Evolutionary conservation across 2,113 vertebrate species (phyloP).

Genomic region (Cavia porcellus): DNA sequence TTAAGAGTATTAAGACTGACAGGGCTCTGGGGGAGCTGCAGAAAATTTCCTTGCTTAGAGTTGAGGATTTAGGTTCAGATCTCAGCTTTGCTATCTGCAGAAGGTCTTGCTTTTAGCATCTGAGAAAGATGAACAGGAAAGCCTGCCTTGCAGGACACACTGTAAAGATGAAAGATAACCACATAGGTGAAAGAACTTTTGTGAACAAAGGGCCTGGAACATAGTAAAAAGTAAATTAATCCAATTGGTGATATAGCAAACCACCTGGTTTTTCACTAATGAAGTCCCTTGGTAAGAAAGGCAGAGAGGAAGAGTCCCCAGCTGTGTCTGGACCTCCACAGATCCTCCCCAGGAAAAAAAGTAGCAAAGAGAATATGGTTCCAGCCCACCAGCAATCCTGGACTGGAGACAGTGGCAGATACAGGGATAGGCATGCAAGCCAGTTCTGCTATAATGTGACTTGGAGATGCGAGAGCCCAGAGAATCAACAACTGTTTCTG

Average conservation of each 20-base stretch:
- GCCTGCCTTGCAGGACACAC: not conserved
- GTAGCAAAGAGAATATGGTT: not conserved
- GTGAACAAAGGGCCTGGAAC: not conserved
- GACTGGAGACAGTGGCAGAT: not conserved
- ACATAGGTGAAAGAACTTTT: not conserved
- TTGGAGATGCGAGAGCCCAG: not conserved
- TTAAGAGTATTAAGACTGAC: not conserved
- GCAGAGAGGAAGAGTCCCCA: not conserved
- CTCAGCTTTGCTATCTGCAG: not conserved
- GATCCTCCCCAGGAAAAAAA: not conserved
- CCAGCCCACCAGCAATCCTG: not conserved
- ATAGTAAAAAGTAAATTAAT: not conserved
- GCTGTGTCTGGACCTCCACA: not conserved
- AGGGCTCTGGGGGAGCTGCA: not conserved
- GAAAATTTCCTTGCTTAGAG: not conserved
- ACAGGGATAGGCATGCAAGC: not conserved
- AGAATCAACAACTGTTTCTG: not conserved
- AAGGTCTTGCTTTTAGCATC: slow-evolving; percentile 23
- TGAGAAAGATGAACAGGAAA: not conserved
- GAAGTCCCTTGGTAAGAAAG: slow-evolving; percentile 34
- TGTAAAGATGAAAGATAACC: not conserved
- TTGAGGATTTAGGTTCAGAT: not conserved
- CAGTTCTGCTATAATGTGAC: not conserved
- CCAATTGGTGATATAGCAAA: not conserved
- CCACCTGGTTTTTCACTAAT: slow-evolving; percentile 43